Percentiles rank a stretch among this genome's conserved stretches.
These are phyloP conservation scores for Geophilus truncorum DNA, from an alignment of 2,888 invertebrate species.

Conservation along the genomic window DNA sequence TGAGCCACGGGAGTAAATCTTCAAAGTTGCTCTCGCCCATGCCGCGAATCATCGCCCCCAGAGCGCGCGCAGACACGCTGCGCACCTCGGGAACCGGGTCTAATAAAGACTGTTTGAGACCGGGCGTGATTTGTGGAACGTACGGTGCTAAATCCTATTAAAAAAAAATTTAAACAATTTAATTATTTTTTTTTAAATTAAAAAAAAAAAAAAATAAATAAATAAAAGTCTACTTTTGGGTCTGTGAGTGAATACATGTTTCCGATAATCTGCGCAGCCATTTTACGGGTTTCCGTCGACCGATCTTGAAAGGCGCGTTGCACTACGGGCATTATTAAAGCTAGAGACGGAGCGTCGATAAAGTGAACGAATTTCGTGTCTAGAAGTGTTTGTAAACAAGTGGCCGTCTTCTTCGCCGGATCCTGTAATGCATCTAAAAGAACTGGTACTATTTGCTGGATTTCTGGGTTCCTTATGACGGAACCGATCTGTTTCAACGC, in stretches of 20 bases:
- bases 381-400: constrained; percentile 85
- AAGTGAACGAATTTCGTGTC: constrained; percentile 98
- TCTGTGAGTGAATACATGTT: constrained; percentile 99
- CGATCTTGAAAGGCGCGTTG: constrained; percentile 96
- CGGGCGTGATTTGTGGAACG: constrained; percentile 91
- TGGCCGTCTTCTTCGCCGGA: constrained; percentile 90
- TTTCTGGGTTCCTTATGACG: constrained; percentile 97
- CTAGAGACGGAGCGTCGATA: constrained; percentile 96
- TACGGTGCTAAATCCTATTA: constrained; percentile 82
- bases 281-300: constrained; percentile 95
- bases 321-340: constrained; percentile 98
- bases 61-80: constrained; percentile 88
- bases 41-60: constrained; percentile 95
- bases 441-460: constrained; percentile 63
- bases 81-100: constrained; percentile 97
- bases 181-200: background rate
- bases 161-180: background rate
- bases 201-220: background rate
- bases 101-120: constrained; percentile 86
- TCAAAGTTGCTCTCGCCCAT: constrained; percentile 96
- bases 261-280: constrained; percentile 99
- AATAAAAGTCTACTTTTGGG: constrained; percentile 63
- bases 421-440: constrained; percentile 88
- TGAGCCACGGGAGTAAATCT: constrained; percentile 95
- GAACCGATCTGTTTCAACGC: constrained; percentile 94